phyloP scores from a whole-genome alignment of 2,797 vertebrate species.

The Paratrypauchen microcephalus region DNA sequence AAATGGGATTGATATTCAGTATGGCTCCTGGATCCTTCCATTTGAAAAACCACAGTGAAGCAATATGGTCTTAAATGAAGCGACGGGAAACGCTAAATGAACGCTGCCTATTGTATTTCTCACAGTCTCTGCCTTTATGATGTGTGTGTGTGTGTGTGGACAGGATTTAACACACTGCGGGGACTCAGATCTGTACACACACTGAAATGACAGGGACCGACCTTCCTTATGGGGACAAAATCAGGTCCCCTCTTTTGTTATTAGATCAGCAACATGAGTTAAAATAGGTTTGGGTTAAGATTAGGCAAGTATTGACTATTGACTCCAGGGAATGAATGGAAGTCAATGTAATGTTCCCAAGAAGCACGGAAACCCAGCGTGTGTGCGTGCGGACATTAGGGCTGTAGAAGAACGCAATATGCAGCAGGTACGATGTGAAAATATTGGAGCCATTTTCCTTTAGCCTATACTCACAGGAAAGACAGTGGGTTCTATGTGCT shows the following conservation, averaged over 20 bases:
- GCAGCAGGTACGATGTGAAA: not conserved
- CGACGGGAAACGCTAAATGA: constrained; percentile 7
- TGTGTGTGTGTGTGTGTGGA: not conserved
- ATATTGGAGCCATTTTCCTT: not conserved
- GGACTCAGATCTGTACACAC: no score
- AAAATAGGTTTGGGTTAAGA: no score
- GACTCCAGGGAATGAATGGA: no score
- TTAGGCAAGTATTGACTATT: no score
- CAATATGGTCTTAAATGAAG: constrained; percentile 28
- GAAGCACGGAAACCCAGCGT: not conserved
- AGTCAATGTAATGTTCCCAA: no score
- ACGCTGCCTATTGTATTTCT: not conserved
- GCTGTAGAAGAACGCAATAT: not conserved
- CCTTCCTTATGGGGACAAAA: no score
- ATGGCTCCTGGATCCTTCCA: constrained; percentile 27
- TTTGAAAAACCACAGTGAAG: constrained; percentile 26
- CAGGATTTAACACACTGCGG: no score
- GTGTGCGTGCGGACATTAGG: not conserved
- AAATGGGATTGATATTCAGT: constrained; percentile 42
- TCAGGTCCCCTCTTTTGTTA: no score
- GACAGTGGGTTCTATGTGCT: not conserved
- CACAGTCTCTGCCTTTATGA: not conserved
- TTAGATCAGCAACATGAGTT: no score
- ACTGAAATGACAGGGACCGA: no score
- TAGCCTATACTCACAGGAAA: not conserved